Base-by-base conservation (phyloP, 2,888 invertebrate species). In the Artemia sinica region DNA sequence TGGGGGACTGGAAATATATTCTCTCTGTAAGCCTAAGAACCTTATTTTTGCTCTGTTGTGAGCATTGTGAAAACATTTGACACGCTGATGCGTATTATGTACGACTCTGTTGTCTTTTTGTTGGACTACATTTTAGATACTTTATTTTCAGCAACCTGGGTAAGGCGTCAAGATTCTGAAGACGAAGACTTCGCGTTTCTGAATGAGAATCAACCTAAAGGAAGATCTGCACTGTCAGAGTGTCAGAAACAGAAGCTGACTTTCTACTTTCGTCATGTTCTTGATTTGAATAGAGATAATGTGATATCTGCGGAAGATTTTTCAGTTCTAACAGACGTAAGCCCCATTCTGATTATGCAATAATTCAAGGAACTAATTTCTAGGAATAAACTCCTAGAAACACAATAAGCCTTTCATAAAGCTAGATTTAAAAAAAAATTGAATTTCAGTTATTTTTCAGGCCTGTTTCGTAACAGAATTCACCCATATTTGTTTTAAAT, bases 261-360 rank as follows among this genome's bases (percentile, higher is more conserved):
- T 1, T 83, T 86, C 73, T 86, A 87, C 79, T 87, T 87, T 79
- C 82, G 83, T 0, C 82, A 84, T 74, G 81, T 87, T 14, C 79
- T 87, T 70, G 87, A 87, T 76, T 84, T 85, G 75, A 86, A 87
- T 76, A 80, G 83, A 67, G 87, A 87, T 77, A 85, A 86, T 76
- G 82, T 86, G 74, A 84, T 87, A 73, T 82, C 82, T 69, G 84
- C 85, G 72, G 84, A 85, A 74, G 86, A 87, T 77, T 86, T 87
- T 74, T 84, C 85, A 73, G 80, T 83, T 70, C 81, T 86, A 74
- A 84, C 84, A 72, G 85, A 85, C 82, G 85, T 84, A 79, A 72
- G 74, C 72, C 65, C 18, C 28, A 28, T 28, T 28, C 28, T 28
- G 28, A 28, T 67, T 70, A 66, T 14, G 3, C 18, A 2, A 14